Percentiles rank a stretch among this genome's conserved stretches.
These are phyloP conservation scores for Encarsia formosa DNA, from an alignment of 2,888 invertebrate species.

Conservation along the genomic window DNA sequence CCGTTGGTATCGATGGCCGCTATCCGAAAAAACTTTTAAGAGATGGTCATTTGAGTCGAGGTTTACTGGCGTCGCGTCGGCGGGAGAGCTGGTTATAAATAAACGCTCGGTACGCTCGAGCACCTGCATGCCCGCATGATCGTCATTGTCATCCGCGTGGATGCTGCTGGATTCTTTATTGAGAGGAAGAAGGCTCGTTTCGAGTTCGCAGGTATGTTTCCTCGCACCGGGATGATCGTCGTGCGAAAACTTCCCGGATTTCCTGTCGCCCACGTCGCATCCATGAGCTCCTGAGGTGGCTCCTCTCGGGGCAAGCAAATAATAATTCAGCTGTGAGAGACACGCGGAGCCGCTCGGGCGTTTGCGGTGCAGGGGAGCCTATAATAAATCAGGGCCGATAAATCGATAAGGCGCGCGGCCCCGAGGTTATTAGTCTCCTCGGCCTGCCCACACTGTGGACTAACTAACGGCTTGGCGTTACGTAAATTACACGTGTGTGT, in stretches of 20 bases:
- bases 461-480: not conserved
- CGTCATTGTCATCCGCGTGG: too few species aligned
- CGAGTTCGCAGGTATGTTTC: not conserved
- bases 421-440: not conserved
- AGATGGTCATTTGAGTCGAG: too few species aligned
- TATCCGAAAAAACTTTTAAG: too few species aligned
- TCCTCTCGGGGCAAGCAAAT: too few species aligned
- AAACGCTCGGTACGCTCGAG: too few species aligned
- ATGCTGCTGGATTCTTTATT: too few species aligned
- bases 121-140: not conserved
- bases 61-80: too few species aligned
- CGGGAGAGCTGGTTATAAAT: too few species aligned
- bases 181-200: not conserved
- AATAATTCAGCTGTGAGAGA: not conserved
- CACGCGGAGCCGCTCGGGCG: not conserved
- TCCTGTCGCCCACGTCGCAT: conserved; percentile 5
- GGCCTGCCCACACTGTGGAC: too few species aligned
- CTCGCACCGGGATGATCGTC: conserved; percentile 7
- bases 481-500: conserved; percentile 9
- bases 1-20: too few species aligned
- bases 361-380: not conserved
- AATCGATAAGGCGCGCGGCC: not conserved
- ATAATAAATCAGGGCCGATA: not conserved
- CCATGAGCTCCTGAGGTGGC: too few species aligned
- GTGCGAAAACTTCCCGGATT: conserved; percentile 7